Conservation (phyloP, 2,888 invertebrate genomes). For the Diarsia rubi region DNA sequence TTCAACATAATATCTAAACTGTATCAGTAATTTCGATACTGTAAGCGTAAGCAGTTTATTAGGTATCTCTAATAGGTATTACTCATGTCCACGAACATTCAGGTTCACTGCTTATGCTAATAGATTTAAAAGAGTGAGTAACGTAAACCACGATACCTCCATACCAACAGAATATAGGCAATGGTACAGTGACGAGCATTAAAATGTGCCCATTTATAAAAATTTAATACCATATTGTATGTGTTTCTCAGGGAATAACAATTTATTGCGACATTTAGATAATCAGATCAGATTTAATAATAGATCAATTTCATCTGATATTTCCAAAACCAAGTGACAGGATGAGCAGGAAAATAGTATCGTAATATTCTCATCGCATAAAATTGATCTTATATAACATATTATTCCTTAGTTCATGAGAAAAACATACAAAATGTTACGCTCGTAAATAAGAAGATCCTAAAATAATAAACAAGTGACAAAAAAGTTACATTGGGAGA, state of each 20-base stretch:
- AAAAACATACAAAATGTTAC: neutral
- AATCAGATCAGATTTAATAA: no score
- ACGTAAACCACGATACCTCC: neutral
- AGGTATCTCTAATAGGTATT: slow-evolving; percentile 5
- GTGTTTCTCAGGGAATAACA: neutral
- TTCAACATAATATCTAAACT: neutral
- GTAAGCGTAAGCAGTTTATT: neutral
- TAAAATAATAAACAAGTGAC: neutral
- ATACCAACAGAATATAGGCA: slow-evolving; percentile 42
- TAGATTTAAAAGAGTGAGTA: slow-evolving; percentile 26
- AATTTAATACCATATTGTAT: neutral
- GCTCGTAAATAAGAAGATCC: neutral
- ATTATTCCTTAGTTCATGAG: no score
- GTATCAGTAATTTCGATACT: neutral
- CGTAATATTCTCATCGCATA: no score
- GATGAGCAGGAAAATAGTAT: no score
- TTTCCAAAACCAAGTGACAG: no score
- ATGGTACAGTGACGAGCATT: neutral
- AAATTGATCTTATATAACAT: no score
- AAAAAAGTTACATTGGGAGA: neutral
- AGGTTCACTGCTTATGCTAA: slow-evolving; percentile 1
- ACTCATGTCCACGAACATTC: slow-evolving; percentile 3
- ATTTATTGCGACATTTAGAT: neutral
- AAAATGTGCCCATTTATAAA: neutral
- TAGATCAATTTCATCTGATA: no score